Percentiles rank a stretch among this genome's conserved stretches.
Evolutionary conservation across 2,113 vertebrate species (phyloP).

Genomic region (Dissostichus mawsoni): DNA sequence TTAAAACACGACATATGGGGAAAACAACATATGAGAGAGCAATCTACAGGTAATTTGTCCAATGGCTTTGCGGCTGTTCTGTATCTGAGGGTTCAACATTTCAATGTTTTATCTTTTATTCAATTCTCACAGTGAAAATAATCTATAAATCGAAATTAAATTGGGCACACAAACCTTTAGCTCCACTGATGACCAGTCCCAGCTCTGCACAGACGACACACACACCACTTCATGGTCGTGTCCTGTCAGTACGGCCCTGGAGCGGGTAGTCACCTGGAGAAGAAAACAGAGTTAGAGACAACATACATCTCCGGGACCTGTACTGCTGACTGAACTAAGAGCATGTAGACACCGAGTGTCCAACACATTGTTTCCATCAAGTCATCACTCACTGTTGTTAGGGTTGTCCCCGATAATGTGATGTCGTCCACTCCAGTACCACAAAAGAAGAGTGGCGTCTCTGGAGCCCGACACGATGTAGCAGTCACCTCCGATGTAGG

Average conservation of each 20-base stretch:
- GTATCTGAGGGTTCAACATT: too few species aligned
- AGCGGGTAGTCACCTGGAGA: constrained; percentile 95
- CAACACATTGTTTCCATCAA: not conserved
- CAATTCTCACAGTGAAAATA: too few species aligned
- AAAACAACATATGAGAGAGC: not conserved
- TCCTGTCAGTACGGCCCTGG: constrained; percentile 95
- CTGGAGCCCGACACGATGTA: constrained; percentile 98
- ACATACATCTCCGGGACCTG: not conserved
- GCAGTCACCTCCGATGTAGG: constrained; percentile 98
- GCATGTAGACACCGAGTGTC: not conserved
- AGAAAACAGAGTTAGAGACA: constrained; percentile 14
- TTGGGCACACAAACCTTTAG: constrained; percentile 91
- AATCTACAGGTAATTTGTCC: too few species aligned
- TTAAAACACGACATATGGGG: not conserved
- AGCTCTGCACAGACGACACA: constrained; percentile 96
- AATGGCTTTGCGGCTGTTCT: too few species aligned
- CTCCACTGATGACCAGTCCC: constrained; percentile 97
- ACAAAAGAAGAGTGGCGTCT: constrained; percentile 95
- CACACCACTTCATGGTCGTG: constrained; percentile 98
- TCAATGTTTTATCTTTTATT: too few species aligned
- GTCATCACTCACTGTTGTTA: constrained; percentile 93
- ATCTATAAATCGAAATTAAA: not conserved
- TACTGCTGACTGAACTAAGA: not conserved
- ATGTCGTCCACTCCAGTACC: constrained; percentile 99
- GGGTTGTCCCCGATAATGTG: constrained; percentile 99